Percentiles rank a stretch among this genome's conserved stretches.
Conservation (phyloP, 2,113 vertebrate species). For the Alethe diademata region DNA sequence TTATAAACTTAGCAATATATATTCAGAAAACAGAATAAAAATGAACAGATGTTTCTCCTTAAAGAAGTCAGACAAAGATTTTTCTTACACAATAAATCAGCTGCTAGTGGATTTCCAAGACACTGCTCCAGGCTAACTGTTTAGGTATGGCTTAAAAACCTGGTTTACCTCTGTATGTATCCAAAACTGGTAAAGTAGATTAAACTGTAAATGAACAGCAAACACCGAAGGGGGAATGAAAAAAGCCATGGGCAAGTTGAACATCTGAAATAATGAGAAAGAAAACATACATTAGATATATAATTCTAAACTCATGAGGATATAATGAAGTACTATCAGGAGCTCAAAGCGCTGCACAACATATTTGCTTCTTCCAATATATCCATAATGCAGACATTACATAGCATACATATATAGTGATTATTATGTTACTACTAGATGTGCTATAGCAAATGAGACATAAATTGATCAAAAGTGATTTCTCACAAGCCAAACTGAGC, state of each 20-base stretch:
- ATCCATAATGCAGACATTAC: not conserved
- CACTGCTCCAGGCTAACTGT: constrained; percentile 67
- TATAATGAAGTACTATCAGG: not conserved
- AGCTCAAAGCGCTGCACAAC: not conserved
- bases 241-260: constrained; percentile 89
- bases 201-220: constrained; percentile 91
- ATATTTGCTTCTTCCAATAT: not conserved
- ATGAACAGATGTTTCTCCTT: constrained; percentile 81
- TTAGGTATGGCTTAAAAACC: constrained; percentile 60
- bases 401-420: not conserved
- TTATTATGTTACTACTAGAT: not conserved
- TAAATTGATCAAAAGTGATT: not conserved
- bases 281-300: not conserved
- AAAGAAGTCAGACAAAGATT: constrained; percentile 80
- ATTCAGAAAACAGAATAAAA: constrained; percentile 79
- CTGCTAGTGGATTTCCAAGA: constrained; percentile 74
- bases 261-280: constrained; percentile 75
- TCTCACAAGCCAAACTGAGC: not conserved
- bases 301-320: not conserved
- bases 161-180: constrained; percentile 92
- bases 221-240: constrained; percentile 86
- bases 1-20: constrained; percentile 82
- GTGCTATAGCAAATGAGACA: not conserved
- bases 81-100: constrained; percentile 86
- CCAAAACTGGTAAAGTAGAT: constrained; percentile 96